These are phyloP conservation scores for Erebia ligea DNA, from an alignment of 2,888 invertebrate species.

Conservation along the genomic window DNA sequence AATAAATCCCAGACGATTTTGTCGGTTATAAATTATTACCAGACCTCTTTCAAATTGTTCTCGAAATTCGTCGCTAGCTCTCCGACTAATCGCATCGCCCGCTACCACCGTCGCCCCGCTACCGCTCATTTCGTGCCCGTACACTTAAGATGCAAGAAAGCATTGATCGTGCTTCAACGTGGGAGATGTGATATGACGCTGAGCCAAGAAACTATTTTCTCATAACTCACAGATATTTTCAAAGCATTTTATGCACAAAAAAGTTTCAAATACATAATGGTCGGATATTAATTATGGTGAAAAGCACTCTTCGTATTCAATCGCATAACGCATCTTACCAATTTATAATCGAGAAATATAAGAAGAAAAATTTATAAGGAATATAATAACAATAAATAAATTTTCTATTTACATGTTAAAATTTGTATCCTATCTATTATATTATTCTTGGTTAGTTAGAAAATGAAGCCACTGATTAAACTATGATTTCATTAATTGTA, in stretches of 20 bases:
- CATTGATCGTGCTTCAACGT: background rate
- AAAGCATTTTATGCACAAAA: background rate
- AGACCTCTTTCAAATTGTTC: too few relatives aligned
- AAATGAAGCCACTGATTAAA: slow-evolving; percentile 56
- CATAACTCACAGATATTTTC: slow-evolving; percentile 20
- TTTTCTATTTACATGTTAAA: slow-evolving; percentile 80
- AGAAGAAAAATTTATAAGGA: slow-evolving; percentile 79
- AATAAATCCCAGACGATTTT: too few relatives aligned
- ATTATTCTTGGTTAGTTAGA: slow-evolving; percentile 61
- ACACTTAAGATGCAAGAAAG: too few relatives aligned
- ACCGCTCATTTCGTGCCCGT: too few relatives aligned
- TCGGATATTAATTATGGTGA: slow-evolving; percentile 62
- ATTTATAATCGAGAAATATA: slow-evolving; percentile 79
- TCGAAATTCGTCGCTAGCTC: too few relatives aligned
- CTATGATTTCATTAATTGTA: slow-evolving; percentile 48
- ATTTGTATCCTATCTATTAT: slow-evolving; percentile 79
- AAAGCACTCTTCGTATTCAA: slow-evolving; percentile 74
- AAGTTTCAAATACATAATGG: slow-evolving; percentile 38
- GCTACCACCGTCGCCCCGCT: too few relatives aligned
- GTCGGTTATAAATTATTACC: too few relatives aligned
- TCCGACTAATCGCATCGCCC: too few relatives aligned
- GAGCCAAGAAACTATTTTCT: background rate
- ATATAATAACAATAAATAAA: slow-evolving; percentile 82
- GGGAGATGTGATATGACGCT: background rate
- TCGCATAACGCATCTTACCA: slow-evolving; percentile 74